phyloP scores from a whole-genome alignment of 2,113 vertebrate genomes.

The Clarias gariepinus region DNA sequence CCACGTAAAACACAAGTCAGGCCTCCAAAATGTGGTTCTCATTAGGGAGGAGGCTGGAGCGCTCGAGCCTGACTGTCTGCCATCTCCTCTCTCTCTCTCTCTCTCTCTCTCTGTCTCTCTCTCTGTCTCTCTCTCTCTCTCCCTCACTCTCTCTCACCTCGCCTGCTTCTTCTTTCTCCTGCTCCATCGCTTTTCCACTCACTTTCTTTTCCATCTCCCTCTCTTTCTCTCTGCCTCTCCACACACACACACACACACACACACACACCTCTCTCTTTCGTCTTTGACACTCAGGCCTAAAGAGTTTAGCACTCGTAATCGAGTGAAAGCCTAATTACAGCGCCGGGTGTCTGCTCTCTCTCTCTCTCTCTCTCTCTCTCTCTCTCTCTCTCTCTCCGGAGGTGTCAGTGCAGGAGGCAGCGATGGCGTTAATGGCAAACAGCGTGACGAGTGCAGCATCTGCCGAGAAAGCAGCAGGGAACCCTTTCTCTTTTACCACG shows the following conservation, averaged over 20 bases:
- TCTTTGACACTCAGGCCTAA: slow-evolving; percentile 45
- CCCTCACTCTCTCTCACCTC: slow-evolving; percentile 56
- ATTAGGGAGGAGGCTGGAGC: slow-evolving; percentile 78
- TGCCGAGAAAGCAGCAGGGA: slow-evolving; percentile 64
- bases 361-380: slow-evolving; percentile 4
- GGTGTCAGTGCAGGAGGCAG: slow-evolving; percentile 63
- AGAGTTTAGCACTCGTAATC: slow-evolving; percentile 73
- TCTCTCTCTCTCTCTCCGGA: slow-evolving; percentile 52
- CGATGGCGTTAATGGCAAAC: slow-evolving; percentile 77
- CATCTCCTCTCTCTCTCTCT: slow-evolving; percentile 60
- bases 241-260: neutral
- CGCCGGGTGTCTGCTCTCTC: slow-evolving; percentile 65
- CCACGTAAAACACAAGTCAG: slow-evolving; percentile 81
- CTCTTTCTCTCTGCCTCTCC: neutral
- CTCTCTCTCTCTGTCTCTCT: too few species aligned
- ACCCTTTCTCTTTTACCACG: slow-evolving; percentile 32
- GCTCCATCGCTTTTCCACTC: slow-evolving; percentile 40
- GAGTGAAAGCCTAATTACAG: slow-evolving; percentile 81
- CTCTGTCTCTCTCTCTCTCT: slow-evolving; percentile 59
- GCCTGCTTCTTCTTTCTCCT: slow-evolving; percentile 46
- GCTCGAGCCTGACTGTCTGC: slow-evolving; percentile 77
- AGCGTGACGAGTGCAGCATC: slow-evolving; percentile 69
- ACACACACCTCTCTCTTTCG: neutral
- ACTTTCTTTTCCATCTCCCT: neutral
- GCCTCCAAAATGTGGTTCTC: slow-evolving; percentile 83